phyloP scores from a whole-genome alignment of 2,797 vertebrate species.

The Oreonectes daqikongensis region DNA sequence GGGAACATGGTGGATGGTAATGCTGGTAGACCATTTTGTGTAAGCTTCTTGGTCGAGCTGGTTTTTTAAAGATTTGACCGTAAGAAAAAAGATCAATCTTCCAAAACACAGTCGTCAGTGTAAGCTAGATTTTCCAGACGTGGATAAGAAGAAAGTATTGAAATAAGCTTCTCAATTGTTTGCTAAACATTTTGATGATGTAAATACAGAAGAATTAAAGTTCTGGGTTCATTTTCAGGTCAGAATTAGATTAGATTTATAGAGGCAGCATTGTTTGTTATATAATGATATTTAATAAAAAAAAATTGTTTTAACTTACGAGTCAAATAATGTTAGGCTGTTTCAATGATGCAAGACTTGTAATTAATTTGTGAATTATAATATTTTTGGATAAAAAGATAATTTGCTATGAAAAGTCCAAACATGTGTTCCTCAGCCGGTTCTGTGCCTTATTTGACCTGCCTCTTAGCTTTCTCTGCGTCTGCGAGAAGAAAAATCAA shows the following conservation, averaged over 20 bases:
- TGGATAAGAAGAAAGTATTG: background rate
- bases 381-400: background rate
- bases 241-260: no score
- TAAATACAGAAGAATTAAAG: background rate
- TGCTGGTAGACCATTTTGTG: background rate
- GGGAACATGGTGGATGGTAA: background rate
- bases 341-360: background rate
- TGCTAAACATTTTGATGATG: background rate
- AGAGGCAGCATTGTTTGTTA: no score
- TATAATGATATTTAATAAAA: no score
- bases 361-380: background rate
- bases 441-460: conserved; percentile 23
- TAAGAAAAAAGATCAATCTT: background rate
- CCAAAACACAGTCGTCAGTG: background rate
- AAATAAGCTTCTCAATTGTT: conserved; percentile 7
- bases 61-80: background rate
- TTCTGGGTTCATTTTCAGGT: background rate
- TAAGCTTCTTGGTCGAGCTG: background rate
- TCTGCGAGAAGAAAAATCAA: conserved; percentile 43
- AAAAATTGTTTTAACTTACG: no score
- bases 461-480: conserved; percentile 31
- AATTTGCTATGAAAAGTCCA: no score
- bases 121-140: background rate
- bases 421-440: background rate
- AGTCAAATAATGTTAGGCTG: no score